Base-by-base conservation (phyloP, 2,113 vertebrate species). In the Mesoclemmys tuberculata region DNA sequence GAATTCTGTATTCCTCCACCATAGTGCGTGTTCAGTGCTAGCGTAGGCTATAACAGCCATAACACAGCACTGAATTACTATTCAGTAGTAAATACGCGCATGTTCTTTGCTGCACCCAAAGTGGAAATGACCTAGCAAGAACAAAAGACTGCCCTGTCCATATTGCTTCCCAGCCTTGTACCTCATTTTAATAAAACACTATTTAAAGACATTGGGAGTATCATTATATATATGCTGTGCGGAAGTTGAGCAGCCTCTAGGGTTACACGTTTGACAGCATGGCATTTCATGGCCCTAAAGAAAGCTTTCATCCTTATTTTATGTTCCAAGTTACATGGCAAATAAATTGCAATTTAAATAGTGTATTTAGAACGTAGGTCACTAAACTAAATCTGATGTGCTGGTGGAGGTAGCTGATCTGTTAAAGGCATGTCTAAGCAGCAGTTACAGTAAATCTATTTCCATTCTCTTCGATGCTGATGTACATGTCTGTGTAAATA, bases 31-130 rank as follows among this genome's bases (percentile, higher is more conserved):
- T 24, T 22, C 0, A 14, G 19, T 71, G 3, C 13, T 5, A 6
- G 48, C 46, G 38, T 46, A 7, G 41, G 74, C 26, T 27, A 46
- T 27, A 24, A 77, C 4, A 27, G 6, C 13, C 41, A 44, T 29
- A 27, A 27, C 16, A 35, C 26, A 55, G 7, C 44, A 4, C 4
- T 68, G 8, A 58, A 27, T 8, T 61, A 38, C 2, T 1, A 0
- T 5, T 2, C 8, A 49, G 26, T 61, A 77, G 26, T 19, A 14
- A 2, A 1, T 9, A 77, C 1, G 13, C 5, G 4, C 12, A 24
- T 56, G n/a, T 56, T 55, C 38, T 54, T 55, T 10, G 24, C 14
- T 2, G 2, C 4, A 4, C 5, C 8, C 18, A 1, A 7, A 27
- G 19, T 26, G 29, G 51, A 64, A n/a, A 1, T 89, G 19, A 16